Evolutionary conservation across 2,888 invertebrate species (phyloP).

Genomic region (Caenorhabditis drosophilae): DNA sequence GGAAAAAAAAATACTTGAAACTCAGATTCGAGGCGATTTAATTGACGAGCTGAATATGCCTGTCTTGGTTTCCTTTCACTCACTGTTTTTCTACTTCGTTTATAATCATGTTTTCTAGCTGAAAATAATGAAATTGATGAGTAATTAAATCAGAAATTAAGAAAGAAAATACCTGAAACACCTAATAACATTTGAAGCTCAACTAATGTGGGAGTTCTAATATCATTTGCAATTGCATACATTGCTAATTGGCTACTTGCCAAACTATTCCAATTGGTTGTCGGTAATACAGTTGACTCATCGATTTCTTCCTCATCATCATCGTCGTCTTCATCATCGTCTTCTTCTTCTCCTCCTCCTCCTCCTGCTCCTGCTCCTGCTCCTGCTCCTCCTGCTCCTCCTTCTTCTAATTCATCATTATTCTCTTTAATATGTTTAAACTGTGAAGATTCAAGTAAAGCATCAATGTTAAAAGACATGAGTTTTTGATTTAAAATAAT

Average conservation of each 20-base stretch:
- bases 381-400: too few relatives aligned
- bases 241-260: slow-evolving; percentile 46
- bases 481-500: slow-evolving; percentile 1
- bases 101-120: slow-evolving; percentile 78
- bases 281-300: slow-evolving; percentile 1
- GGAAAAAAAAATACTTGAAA: slow-evolving; percentile 78
- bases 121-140: slow-evolving; percentile 16
- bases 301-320: slow-evolving; percentile 17
- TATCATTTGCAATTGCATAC: slow-evolving; percentile 49
- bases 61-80: slow-evolving; percentile 92
- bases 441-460: too few relatives aligned
- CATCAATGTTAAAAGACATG: slow-evolving; percentile 47
- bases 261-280: slow-evolving; percentile 18
- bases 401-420: too few relatives aligned
- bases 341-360: too few relatives aligned
- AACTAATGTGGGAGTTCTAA: slow-evolving; percentile 58
- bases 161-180: too few relatives aligned
- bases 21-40: slow-evolving; percentile 88
- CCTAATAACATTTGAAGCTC: slow-evolving; percentile 68
- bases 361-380: too few relatives aligned
- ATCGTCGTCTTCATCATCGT: slow-evolving; percentile 12
- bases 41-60: slow-evolving; percentile 91
- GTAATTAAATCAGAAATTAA: too few relatives aligned
- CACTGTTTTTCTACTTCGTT: slow-evolving; percentile 84
- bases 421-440: slow-evolving; percentile 3